A percentile compares a stretch with the other conserved stretches of the same genome.
These are phyloP conservation scores for Drosophila nr. perissopoda DNA, from an alignment of 2,888 invertebrate genomes.

Conservation along the genomic window DNA sequence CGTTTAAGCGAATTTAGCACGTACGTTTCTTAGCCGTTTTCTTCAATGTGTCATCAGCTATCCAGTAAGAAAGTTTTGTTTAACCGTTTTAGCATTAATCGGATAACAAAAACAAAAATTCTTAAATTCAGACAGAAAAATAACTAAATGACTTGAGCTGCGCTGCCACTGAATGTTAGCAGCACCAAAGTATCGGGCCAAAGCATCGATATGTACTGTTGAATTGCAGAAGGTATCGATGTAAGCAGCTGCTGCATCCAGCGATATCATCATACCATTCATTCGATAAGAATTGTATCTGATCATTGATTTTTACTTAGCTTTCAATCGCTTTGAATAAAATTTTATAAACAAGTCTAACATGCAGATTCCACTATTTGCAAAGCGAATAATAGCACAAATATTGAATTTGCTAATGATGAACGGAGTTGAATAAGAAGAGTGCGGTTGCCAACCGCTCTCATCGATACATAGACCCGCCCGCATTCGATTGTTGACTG, in stretches of 20 bases:
- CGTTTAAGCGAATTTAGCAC: constrained; percentile 68
- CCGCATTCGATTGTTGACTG: constrained; percentile 41
- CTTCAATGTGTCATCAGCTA: constrained; percentile 35
- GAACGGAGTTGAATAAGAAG: background rate
- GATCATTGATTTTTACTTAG: constrained; percentile 6
- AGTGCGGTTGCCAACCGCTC: background rate
- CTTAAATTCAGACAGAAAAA: constrained; percentile 61
- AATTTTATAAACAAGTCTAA: background rate
- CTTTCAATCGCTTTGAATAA: background rate
- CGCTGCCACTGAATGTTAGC: constrained; percentile 52
- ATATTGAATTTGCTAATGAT: background rate
- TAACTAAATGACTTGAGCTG: constrained; percentile 66
- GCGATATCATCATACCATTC: background rate
- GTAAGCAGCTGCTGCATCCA: background rate
- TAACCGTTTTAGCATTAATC: constrained; percentile 38
- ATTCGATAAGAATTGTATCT: constrained; percentile 9
- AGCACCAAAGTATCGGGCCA: constrained; percentile 45
- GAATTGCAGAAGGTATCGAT: constrained; percentile 21
- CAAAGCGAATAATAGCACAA: background rate
- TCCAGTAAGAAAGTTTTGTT: constrained; percentile 31
- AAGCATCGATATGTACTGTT: constrained; percentile 42
- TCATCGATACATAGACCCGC: constrained; percentile 32
- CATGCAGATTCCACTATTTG: background rate
- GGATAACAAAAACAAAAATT: constrained; percentile 61
- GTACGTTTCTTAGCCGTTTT: constrained; percentile 62